Evolutionary conservation across 2,888 invertebrate genomes (phyloP).

Genomic region (Hetaerina titia): DNA sequence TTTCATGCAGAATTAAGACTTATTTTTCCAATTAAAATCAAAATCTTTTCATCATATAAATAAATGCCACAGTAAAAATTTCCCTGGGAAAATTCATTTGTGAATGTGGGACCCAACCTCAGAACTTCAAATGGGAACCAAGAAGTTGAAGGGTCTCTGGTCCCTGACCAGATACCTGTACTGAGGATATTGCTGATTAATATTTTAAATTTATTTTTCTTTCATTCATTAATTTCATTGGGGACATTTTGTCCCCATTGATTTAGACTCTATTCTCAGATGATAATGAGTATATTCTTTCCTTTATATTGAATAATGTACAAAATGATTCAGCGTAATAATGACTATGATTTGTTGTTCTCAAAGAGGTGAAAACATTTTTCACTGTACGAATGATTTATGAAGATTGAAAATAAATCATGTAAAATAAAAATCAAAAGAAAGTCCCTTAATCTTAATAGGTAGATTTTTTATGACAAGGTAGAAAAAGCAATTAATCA

Average conservation of each 20-base stretch:
- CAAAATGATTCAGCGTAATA: neutral
- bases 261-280: neutral
- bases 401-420: neutral
- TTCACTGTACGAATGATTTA: neutral
- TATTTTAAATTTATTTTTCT: neutral
- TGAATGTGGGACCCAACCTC: no score
- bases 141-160: no score
- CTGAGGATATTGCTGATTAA: no score
- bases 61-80: no score
- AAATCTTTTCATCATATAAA: no score
- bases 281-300: neutral
- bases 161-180: no score
- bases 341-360: neutral
- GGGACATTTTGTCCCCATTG: neutral
- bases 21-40: no score
- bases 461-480: neutral
- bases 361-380: neutral
- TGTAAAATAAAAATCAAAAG: neutral
- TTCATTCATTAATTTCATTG: neutral
- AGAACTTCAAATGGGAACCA: no score
- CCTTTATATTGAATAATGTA: neutral
- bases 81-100: no score
- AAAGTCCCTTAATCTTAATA: conserved; percentile 4
- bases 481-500: conserved; percentile 24
- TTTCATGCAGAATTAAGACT: no score